Evolutionary conservation across 2,888 invertebrate species (phyloP), one percentile per base, ranked within the genome.

Genomic region (Andrena trimmerana): DNA sequence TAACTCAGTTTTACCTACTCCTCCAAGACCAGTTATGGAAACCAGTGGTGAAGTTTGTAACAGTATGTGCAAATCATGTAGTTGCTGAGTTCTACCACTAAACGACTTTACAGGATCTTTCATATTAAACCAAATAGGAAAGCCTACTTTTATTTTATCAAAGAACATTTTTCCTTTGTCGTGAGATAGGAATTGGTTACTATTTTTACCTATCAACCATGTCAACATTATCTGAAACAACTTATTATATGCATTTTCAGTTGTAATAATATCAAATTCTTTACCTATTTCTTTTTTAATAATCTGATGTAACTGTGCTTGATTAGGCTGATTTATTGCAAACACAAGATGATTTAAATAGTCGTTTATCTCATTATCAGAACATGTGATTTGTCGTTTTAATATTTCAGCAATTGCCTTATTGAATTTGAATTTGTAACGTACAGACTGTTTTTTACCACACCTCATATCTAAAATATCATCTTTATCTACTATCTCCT

Each of bases 301-400:
- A 16, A 65, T 48, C 7, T 24, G 6, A 48, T 29, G 24, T 20
- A 63, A 36, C 13, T 63, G 16, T 16, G 29, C 42, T 48, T 42
- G 3, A 7, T 65, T 65, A 16, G 48, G 48, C 27, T 65, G 48
- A 24, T 65, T 65, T n/a, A 65, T 42, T 0, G 48, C 48, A 24
- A 65, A 65, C 1, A 65, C 29, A 65, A 65, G 48, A 65, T 27
- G 48, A 13, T 27, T 16, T 42, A 65, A 24, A 24, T 29, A 65
- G 16, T 65, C 65, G 4, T 65, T 29, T 42, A 65, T 48, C 48
- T 65, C 27, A 7, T 27, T 16, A 6, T 48, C 42, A 10, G 48
- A 24, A 27, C 3, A 48, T 36, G 36, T 0, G 36, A 2, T 48
- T 63, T 1, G 0, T 20, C 0, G 0, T 29, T 29, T 29, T 3